Conservation (phyloP, 2,113 vertebrate genomes). For the Buteo buteo region DNA sequence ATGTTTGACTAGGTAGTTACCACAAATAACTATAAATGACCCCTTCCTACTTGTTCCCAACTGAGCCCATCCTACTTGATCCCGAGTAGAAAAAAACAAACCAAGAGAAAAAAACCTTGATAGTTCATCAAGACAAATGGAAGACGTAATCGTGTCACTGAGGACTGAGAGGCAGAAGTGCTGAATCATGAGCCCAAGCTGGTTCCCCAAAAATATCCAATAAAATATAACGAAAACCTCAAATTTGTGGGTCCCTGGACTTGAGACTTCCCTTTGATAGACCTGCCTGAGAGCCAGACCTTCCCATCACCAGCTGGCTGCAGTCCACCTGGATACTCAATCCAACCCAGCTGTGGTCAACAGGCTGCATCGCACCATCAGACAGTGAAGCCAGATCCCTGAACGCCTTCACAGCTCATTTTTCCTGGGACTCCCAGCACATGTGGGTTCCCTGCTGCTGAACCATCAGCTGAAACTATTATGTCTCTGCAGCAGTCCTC, state of each 20-base stretch:
- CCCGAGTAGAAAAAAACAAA: background rate
- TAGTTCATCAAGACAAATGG: background rate
- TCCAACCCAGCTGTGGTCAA: background rate
- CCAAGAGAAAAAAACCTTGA: rapidly evolving
- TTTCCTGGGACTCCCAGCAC: background rate
- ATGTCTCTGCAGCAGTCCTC: background rate
- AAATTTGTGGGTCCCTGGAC: background rate
- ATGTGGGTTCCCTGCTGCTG: background rate
- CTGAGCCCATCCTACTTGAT: background rate
- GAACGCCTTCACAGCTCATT: background rate
- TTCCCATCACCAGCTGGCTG: background rate
- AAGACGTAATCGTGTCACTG: background rate
- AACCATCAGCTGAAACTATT: background rate
- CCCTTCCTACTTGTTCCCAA: background rate
- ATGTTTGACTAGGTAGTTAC: background rate
- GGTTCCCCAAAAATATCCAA: background rate
- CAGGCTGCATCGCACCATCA: background rate
- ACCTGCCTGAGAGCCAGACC: background rate
- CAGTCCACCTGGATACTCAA: background rate
- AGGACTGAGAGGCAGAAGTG: background rate
- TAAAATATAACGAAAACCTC: background rate
- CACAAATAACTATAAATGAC: background rate
- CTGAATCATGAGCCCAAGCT: background rate
- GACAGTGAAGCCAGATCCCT: background rate
- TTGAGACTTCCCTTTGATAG: background rate